Evolutionary conservation across 2,113 vertebrate species (phyloP).

Genomic region (Pseudopodoces humilis): DNA sequence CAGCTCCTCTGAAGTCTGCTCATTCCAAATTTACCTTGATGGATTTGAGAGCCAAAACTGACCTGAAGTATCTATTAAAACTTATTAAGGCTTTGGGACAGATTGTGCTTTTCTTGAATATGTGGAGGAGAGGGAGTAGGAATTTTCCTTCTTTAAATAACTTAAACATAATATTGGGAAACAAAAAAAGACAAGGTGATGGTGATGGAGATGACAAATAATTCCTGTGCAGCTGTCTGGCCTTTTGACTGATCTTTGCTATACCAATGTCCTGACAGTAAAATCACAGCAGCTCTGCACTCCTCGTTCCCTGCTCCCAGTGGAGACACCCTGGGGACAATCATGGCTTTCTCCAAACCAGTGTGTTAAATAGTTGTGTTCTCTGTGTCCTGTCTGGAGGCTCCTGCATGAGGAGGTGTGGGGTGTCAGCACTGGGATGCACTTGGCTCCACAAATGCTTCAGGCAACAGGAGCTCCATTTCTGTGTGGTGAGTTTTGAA

Average conservation of each 20-base stretch:
- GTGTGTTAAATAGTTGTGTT: neutral
- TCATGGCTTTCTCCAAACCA: neutral
- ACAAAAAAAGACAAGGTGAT: neutral
- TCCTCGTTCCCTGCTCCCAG: fast-evolving
- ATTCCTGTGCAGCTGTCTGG: neutral
- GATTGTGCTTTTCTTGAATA: neutral
- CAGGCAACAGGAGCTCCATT: neutral
- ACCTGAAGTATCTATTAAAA: neutral
- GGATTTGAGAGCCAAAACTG: neutral
- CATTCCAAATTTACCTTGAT: neutral
- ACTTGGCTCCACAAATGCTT: neutral
- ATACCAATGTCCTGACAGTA: neutral
- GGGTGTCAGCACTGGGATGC: neutral
- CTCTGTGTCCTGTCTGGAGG: neutral
- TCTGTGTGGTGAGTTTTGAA: neutral
- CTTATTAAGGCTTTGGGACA: constrained; percentile 31
- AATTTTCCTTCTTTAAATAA: neutral
- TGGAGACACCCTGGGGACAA: neutral
- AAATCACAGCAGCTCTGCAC: neutral
- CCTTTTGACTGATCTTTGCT: neutral
- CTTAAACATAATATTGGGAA: neutral
- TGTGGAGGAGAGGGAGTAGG: neutral
- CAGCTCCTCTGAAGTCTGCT: neutral
- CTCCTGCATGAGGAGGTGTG: neutral
- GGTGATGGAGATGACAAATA: neutral